These are phyloP conservation scores for Myodes glareolus DNA, from an alignment of 2,113 vertebrate species.

Conservation along the genomic window DNA sequence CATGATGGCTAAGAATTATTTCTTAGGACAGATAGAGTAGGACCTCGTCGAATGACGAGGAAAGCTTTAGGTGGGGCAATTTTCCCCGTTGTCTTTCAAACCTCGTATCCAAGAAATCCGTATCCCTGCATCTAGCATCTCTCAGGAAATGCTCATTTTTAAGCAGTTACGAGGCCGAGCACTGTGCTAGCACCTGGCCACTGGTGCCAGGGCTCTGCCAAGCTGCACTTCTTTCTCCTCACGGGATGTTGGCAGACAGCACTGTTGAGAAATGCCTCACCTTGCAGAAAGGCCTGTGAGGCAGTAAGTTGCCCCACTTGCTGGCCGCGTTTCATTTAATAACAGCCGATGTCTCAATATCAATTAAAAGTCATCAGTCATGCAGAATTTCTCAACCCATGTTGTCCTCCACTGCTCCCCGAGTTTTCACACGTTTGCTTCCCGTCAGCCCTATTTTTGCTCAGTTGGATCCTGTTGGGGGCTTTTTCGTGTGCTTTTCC, in stretches of 20 bases:
- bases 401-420: neutral
- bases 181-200: neutral
- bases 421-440: conserved; percentile 64
- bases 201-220: neutral
- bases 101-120: neutral
- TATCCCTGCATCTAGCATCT: neutral
- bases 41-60: neutral
- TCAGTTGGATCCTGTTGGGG: conserved; percentile 29
- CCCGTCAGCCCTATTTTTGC: conserved; percentile 75
- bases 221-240: neutral
- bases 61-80: neutral
- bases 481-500: conserved; percentile 62
- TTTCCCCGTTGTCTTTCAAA: neutral
- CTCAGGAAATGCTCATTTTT: neutral
- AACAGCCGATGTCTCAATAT: neutral
- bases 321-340: neutral
- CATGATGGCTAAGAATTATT: neutral
- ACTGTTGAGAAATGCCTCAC: neutral
- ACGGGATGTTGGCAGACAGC: neutral
- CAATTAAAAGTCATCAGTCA: neutral
- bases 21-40: neutral
- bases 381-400: neutral
- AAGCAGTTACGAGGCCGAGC: neutral
- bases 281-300: neutral
- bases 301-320: neutral